Percentiles rank a stretch among this genome's conserved stretches.
These are phyloP conservation scores for Mactra quadrangularis DNA, from an alignment of 1,140 invertebrate species.

Conservation along the genomic window DNA sequence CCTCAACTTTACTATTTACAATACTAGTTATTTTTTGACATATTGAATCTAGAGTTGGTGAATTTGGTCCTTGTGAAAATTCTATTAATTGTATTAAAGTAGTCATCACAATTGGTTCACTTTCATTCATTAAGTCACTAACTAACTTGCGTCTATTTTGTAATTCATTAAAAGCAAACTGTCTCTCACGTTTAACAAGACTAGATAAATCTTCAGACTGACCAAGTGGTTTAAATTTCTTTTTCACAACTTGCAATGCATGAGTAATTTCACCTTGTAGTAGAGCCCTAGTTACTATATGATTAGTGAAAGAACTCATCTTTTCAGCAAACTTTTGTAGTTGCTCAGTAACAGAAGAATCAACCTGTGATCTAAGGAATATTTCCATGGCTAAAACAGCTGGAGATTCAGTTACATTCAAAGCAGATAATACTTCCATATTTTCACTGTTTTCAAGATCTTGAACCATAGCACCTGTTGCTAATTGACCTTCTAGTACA, in stretches of 20 bases:
- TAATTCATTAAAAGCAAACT: conserved; percentile 73
- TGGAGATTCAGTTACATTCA: conserved; percentile 68
- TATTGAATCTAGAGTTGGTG: conserved; percentile 51
- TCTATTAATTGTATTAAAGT: conserved; percentile 59
- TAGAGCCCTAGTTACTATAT: conserved; percentile 72
- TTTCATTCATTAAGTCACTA: conserved; percentile 62
- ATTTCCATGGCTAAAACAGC: conserved; percentile 77
- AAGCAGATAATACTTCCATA: conserved; percentile 64
- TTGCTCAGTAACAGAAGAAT: conserved; percentile 73
- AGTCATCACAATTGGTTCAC: conserved; percentile 57
- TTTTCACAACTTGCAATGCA: conserved; percentile 75
- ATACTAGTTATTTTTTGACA: conserved; percentile 59
- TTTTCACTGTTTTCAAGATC: conserved; percentile 68
- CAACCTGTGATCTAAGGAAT: conserved; percentile 75
- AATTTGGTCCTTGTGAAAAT: conserved; percentile 52
- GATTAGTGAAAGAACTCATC: conserved; percentile 72
- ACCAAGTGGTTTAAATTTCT: conserved; percentile 60
- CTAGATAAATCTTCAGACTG: conserved; percentile 56
- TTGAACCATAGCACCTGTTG: conserved; percentile 68
- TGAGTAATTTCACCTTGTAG: conserved; percentile 79
- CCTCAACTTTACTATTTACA: conserved; percentile 58
- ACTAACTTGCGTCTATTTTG: conserved; percentile 67
- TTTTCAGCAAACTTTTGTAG: conserved; percentile 68
- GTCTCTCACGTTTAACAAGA: conserved; percentile 62
- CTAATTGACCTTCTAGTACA: conserved; percentile 75